phyloP scores from a whole-genome alignment of 2,888 invertebrate species.

The Anticlea derivata region DNA sequence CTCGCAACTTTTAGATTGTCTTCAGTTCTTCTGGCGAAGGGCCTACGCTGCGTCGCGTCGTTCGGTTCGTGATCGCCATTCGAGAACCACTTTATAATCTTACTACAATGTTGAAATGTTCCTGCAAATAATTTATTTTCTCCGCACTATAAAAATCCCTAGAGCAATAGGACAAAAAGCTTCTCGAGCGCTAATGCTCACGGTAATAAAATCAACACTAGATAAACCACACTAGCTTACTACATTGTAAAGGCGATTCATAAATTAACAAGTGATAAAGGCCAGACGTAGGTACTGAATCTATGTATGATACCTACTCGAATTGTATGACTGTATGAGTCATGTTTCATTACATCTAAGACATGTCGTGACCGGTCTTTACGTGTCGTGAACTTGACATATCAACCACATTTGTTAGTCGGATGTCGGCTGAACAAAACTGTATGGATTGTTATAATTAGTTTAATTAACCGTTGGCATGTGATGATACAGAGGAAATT shows the following conservation, averaged over 20 bases:
- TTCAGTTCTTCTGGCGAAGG: too few relatives aligned
- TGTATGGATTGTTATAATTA: conserved; percentile 67
- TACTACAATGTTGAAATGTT: too few relatives aligned
- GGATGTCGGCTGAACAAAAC: conserved; percentile 57
- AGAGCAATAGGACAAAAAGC: conserved; percentile 15
- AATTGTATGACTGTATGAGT: conserved; percentile 38
- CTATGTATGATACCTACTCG: conserved; percentile 12
- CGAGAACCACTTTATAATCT: too few relatives aligned
- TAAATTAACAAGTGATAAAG: conserved; percentile 65
- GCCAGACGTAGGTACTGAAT: conserved; percentile 25
- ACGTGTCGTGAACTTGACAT: conserved; percentile 75
- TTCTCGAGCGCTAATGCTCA: conserved; percentile 23
- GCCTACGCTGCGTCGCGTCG: too few relatives aligned
- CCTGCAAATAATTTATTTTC: too few relatives aligned
- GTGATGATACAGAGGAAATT: conserved; percentile 44
- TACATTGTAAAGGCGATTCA: conserved; percentile 44
- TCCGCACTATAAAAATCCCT: too few relatives aligned
- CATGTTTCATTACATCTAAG: conserved; percentile 61
- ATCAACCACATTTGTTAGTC: conserved; percentile 64
- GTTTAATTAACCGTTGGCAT: conserved; percentile 59
- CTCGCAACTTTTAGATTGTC: too few relatives aligned
- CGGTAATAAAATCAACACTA: conserved; percentile 31
- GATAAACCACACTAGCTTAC: conserved; percentile 30
- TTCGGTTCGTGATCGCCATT: too few relatives aligned
- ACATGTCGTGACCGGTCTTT: conserved; percentile 77